phyloP scores from a whole-genome alignment of 2,113 vertebrate species.

The Pluvialis apricaria region DNA sequence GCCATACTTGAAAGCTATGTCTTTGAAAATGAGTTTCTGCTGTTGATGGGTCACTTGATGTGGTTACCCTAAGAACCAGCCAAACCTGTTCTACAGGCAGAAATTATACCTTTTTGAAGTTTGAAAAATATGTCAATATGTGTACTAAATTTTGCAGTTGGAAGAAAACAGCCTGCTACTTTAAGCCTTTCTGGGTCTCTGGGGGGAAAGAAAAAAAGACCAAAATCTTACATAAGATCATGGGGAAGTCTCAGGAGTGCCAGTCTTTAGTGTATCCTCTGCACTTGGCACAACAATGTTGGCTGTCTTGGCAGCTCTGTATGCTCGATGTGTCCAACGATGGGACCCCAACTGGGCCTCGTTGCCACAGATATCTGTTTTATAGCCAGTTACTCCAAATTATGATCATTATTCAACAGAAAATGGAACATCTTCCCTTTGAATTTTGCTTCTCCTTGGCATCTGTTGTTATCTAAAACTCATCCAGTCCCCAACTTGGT shows the following conservation, averaged over 20 bases:
- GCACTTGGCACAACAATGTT: neutral
- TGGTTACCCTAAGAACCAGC: constrained; percentile 14
- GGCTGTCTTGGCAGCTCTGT: neutral
- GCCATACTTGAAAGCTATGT: neutral
- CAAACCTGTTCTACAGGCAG: neutral
- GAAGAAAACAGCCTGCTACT: constrained; percentile 2
- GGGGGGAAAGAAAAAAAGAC: neutral
- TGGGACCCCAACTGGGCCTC: neutral
- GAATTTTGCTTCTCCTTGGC: neutral
- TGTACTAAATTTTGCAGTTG: neutral
- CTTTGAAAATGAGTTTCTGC: constrained; percentile 15
- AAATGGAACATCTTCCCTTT: neutral
- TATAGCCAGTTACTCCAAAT: neutral
- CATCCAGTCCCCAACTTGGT: neutral
- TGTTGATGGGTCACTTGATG: constrained; percentile 29
- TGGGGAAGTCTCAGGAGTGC: neutral
- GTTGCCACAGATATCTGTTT: neutral
- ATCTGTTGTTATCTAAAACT: neutral
- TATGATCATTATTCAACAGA: neutral
- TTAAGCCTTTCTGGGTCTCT: neutral
- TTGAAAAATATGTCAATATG: constrained; percentile 19
- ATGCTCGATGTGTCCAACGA: neutral
- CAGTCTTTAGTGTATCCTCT: neutral
- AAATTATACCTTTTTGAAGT: constrained; percentile 3
- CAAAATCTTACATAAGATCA: neutral